phyloP scores from a whole-genome alignment of 2,113 vertebrate genomes.

The Apteryx mantelli region DNA sequence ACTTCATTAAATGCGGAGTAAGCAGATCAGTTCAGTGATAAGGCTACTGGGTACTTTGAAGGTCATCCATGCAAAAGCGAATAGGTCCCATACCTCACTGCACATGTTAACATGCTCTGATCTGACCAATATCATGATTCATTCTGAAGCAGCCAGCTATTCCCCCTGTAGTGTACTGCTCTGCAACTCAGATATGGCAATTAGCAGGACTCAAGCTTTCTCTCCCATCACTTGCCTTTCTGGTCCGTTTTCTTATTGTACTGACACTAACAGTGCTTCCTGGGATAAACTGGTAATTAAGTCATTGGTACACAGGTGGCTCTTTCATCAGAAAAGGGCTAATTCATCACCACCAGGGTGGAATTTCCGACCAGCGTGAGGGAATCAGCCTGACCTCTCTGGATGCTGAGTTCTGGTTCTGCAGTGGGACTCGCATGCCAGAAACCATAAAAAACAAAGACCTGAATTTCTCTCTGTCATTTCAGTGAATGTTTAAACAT shows the following conservation, averaged over 20 bases:
- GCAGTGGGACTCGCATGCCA: background rate
- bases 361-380: background rate
- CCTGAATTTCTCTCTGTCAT: background rate
- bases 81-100: background rate
- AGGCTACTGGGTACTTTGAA: background rate
- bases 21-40: background rate
- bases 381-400: background rate
- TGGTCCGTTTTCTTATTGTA: background rate
- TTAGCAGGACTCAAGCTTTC: background rate
- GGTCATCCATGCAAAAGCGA: background rate
- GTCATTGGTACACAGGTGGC: background rate
- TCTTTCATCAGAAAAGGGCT: background rate
- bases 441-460: background rate
- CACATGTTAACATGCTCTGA: background rate
- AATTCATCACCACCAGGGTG: background rate
- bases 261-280: background rate
- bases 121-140: background rate
- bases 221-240: background rate
- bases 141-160: background rate
- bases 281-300: background rate
- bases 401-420: background rate
- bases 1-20: background rate
- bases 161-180: accelerated
- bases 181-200: background rate
- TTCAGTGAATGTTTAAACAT: background rate